Evolutionary conservation across 2,797 vertebrate genomes (phyloP).

Genomic region (Sus cebifrons): DNA sequence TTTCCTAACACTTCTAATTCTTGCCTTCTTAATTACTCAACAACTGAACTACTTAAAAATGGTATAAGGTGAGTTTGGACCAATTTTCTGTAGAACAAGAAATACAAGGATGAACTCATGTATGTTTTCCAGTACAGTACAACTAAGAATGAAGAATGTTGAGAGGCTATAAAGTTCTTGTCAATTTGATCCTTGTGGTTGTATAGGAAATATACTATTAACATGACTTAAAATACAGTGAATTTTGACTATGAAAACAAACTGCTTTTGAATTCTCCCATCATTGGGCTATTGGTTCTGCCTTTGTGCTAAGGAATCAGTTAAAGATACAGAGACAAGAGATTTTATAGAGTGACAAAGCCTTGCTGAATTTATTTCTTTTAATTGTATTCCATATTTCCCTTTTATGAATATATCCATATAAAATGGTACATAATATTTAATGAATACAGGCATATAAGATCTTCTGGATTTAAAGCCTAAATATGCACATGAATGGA

Average conservation of each 20-base stretch:
- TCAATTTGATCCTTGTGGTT: not conserved
- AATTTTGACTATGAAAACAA: slow-evolving; percentile 51
- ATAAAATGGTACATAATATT: slow-evolving; percentile 88
- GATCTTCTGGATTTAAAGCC: slow-evolving; percentile 86
- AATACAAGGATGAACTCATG: not conserved
- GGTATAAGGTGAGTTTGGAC: not conserved
- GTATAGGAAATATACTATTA: not conserved
- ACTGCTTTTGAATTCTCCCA: not conserved
- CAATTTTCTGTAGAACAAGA: not conserved
- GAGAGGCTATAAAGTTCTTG: not conserved
- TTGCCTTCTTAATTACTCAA: not conserved
- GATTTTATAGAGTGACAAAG: slow-evolving; percentile 74
- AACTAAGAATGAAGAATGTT: not conserved
- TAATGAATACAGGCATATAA: slow-evolving; percentile 86
- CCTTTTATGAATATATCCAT: slow-evolving; percentile 83
- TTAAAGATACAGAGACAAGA: slow-evolving; percentile 44
- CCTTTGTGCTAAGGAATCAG: slow-evolving; percentile 13
- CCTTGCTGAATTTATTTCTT: slow-evolving; percentile 81
- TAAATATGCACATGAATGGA: slow-evolving; percentile 85
- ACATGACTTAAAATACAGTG: slow-evolving; percentile 8
- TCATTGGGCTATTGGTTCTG: not conserved
- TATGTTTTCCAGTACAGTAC: not conserved
- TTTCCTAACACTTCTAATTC: not conserved
- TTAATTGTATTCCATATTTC: slow-evolving; percentile 82
- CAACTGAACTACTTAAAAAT: not conserved